Evolutionary conservation across 2,888 invertebrate species (phyloP).

Genomic region (Lottia gigantea): DNA sequence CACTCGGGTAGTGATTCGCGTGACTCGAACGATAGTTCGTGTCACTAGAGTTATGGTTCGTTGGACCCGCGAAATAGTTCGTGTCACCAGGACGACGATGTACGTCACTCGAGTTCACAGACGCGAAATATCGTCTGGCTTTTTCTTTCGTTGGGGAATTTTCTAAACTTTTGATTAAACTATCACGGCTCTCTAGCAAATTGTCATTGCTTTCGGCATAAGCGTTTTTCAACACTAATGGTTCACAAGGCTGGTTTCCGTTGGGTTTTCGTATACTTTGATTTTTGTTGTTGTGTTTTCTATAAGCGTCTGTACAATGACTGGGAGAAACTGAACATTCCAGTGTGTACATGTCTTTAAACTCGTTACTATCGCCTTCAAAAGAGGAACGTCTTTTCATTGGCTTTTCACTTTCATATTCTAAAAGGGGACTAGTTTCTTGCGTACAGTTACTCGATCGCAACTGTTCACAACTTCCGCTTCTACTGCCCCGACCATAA

Average conservation of each 20-base stretch:
- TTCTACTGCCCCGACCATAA: background rate
- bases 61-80: no score
- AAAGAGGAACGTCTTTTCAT: background rate
- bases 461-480: background rate
- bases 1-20: no score
- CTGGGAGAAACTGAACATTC: background rate
- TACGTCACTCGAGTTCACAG: background rate
- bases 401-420: background rate
- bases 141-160: slow-evolving; percentile 2
- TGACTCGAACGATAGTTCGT: no score
- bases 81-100: background rate
- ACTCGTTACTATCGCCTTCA: background rate
- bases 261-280: background rate
- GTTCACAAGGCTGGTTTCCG: background rate
- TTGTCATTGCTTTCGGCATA: slow-evolving; percentile 4
- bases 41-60: no score
- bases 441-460: background rate
- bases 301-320: background rate
- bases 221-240: background rate
- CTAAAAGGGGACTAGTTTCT: background rate
- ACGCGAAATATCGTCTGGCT: background rate
- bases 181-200: background rate
- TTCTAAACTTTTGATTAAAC: background rate
- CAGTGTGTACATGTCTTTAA: background rate
- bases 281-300: background rate